phyloP scores from a whole-genome alignment of 2,888 invertebrate species.

The Aphodius granarius region DNA sequence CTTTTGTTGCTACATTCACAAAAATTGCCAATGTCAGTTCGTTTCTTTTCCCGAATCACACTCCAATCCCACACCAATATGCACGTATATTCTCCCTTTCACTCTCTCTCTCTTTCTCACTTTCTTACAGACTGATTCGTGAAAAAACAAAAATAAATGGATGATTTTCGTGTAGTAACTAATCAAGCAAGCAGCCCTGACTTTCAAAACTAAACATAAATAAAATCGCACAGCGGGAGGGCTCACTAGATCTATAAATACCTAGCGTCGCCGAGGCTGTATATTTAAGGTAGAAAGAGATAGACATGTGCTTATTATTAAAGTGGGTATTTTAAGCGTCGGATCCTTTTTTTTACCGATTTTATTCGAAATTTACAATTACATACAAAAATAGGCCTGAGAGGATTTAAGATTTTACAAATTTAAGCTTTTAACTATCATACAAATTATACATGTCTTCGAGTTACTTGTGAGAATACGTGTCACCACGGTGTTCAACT shows the following conservation, averaged over 20 bases:
- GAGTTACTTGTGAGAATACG: background rate
- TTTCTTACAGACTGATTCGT: background rate
- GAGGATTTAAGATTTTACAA: constrained; percentile 18
- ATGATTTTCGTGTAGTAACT: constrained; percentile 2
- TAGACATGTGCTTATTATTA: constrained; percentile 24
- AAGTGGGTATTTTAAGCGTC: constrained; percentile 9
- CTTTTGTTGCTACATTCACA: constrained; percentile 45
- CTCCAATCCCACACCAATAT: background rate
- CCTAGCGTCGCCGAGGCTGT: constrained; percentile 19
- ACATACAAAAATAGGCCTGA: constrained; percentile 21
- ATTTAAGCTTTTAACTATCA: constrained; percentile 11
- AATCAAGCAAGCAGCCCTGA: background rate
- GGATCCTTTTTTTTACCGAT: constrained; percentile 3
- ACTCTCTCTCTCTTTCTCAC: background rate
- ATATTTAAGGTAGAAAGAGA: constrained; percentile 24
- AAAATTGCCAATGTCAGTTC: constrained; percentile 37
- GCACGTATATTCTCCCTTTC: background rate
- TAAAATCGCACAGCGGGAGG: constrained; percentile 28
- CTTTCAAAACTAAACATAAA: constrained; percentile 26
- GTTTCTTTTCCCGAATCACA: constrained; percentile 24
- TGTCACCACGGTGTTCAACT: constrained; percentile 21
- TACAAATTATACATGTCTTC: constrained; percentile 4
- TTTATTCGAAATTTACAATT: constrained; percentile 17
- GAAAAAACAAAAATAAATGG: background rate
- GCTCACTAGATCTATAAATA: constrained; percentile 26